A percentile compares a stretch with the other conserved stretches of the same genome.
phyloP scores from a whole-genome alignment of 2,797 vertebrate genomes.

The Merluccius polli region DNA sequence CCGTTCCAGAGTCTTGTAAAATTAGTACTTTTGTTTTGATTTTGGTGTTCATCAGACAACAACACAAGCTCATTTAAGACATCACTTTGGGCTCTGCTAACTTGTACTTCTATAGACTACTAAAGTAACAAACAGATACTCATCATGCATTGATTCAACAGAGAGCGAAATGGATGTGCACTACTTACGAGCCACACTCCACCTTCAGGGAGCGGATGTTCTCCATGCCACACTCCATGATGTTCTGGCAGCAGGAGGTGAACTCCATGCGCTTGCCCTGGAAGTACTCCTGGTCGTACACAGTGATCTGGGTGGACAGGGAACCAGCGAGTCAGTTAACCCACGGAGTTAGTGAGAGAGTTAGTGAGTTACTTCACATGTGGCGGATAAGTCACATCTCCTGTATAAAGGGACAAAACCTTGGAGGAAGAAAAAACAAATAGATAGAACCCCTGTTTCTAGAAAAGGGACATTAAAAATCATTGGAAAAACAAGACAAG shows the following conservation, averaged over 20 bases:
- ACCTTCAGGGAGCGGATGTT: slow-evolving; percentile 93
- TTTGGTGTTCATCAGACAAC: too few species aligned
- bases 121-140: too few species aligned
- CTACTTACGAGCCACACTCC: slow-evolving; percentile 90
- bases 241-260: slow-evolving; percentile 88
- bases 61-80: too few species aligned
- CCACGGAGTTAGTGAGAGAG: too few species aligned
- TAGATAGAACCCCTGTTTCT: not conserved
- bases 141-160: too few species aligned
- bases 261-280: slow-evolving; percentile 95
- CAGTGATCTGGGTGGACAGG: slow-evolving; percentile 79
- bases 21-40: not conserved
- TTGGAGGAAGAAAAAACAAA: not conserved
- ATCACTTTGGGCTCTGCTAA: too few species aligned
- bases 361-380: not conserved
- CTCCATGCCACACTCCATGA: slow-evolving; percentile 90
- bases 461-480: not conserved
- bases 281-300: slow-evolving; percentile 95
- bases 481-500: not conserved
- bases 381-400: not conserved
- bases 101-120: too few species aligned
- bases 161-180: not conserved
- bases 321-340: not conserved
- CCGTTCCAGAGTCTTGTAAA: not conserved
- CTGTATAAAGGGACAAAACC: not conserved